These are phyloP conservation scores for Lates calcarifer DNA, from an alignment of 2,113 vertebrate species.

Conservation along the genomic window DNA sequence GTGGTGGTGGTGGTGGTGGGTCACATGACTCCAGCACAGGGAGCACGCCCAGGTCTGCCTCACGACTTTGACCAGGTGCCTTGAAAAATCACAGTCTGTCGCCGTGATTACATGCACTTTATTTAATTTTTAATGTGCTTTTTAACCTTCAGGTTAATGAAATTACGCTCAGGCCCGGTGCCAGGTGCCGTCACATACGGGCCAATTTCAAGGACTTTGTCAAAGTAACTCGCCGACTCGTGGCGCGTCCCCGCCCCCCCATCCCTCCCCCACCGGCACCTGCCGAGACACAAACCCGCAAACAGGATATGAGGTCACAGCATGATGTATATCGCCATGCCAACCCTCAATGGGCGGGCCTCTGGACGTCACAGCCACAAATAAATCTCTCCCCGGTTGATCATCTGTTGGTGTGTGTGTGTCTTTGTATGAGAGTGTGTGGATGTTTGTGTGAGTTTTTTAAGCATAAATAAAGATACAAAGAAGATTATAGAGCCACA, in stretches of 20 bases:
- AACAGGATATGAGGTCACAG: constrained; percentile 74
- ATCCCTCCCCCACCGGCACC: constrained; percentile 27
- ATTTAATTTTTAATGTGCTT: constrained; percentile 15
- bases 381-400: constrained; percentile 66
- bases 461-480: neutral
- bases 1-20: no score
- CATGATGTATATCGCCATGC: constrained; percentile 46
- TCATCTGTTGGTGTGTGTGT: constrained; percentile 27
- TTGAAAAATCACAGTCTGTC: neutral
- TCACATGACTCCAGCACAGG: neutral
- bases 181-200: constrained; percentile 8
- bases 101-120: neutral
- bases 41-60: neutral
- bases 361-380: constrained; percentile 35
- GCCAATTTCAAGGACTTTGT: constrained; percentile 50
- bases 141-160: constrained; percentile 41
- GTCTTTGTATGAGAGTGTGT: neutral
- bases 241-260: constrained; percentile 11
- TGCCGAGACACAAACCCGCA: constrained; percentile 29
- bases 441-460: neutral
- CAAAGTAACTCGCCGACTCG: constrained; percentile 34
- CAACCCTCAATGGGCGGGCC: constrained; percentile 57
- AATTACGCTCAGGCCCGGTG: neutral
- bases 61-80: no score
- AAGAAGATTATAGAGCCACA: constrained; percentile 17